Evolutionary conservation across 2,888 invertebrate genomes (phyloP), one percentile per base, ranked within the genome.

Genomic region (Marasmarcha lunaedactyla): DNA sequence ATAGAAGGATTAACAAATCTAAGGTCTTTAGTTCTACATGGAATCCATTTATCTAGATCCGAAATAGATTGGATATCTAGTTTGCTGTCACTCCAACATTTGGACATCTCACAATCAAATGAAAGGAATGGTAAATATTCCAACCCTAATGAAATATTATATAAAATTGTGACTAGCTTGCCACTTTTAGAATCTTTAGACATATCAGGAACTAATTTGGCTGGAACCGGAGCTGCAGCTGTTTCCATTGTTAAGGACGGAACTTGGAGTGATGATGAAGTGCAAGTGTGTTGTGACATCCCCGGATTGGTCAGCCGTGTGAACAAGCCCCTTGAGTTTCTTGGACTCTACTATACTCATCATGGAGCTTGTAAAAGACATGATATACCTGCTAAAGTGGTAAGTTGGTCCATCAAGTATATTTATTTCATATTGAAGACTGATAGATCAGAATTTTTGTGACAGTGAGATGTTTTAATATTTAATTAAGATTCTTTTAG

Each of bases 171-270:
- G 9, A 84, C 86, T 38, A 88, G 84, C 59, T 83, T 98, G 53
- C 91, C 92, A 0, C 69, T 88, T 38, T 76, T 98, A 43, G 87
- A 88, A 33, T 93, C 93, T 14, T 77, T 98, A 52, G 98, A 98
- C 73, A 95, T 98, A 61, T 96, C 97, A 2, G 97, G 97, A 10
- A 98, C 98, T 12, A 97, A 98, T 84, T 83, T 98, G 47, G 95
- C 97, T 33, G 95, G 97, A 10, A 88, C 89, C 39, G 94, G 94
- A 36, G 90, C 91, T 15, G 90, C 90, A 10, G 84, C 86, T n/a
- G 55, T 65, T 0, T 46, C 59, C 4, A 60, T 76, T 10, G 35
- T 53, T 0, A 52, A 50, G 30, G 57, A 60, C 34, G 59, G 53
- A 1, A 37, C 50, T 15, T 44, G 54, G 6, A 55, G 51, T 1